Conservation (phyloP, 1,140 invertebrate species). For the Phymorhynchus buccinoides region DNA sequence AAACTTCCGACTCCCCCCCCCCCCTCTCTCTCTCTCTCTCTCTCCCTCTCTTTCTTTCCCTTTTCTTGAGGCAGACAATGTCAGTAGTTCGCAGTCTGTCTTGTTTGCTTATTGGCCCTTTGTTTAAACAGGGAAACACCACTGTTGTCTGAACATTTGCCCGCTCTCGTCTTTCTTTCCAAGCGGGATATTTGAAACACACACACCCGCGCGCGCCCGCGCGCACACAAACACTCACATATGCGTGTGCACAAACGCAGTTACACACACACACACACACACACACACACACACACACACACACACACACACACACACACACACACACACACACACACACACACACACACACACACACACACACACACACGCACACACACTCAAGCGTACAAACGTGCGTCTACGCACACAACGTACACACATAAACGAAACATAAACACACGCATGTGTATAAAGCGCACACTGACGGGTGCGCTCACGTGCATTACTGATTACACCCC, state of each 20-base stretch:
- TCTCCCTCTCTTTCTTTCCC: not conserved
- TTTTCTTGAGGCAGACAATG: not conserved
- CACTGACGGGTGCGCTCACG: too few species aligned
- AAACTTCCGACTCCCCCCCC: too few species aligned
- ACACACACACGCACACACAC: not conserved
- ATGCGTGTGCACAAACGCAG: not conserved
- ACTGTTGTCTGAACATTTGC: not conserved
- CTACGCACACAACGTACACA: not conserved
- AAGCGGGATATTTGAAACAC: too few species aligned
- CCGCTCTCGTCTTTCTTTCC: not conserved
- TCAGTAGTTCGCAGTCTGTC: not conserved
- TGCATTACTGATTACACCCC: too few species aligned
- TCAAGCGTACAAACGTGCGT: not conserved
- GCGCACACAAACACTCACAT: not conserved
- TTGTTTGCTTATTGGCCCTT: not conserved
- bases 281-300: not conserved
- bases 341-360: slow-evolving; percentile 18
- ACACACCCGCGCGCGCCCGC: too few species aligned
- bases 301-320: not conserved
- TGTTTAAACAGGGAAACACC: not conserved
- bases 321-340: slow-evolving; percentile 2
- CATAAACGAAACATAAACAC: too few species aligned
- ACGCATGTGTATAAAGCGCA: too few species aligned
- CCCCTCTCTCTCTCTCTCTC: not conserved
- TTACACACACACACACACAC: not conserved